Evolutionary conservation across 2,113 vertebrate genomes (phyloP).

Genomic region (Monopterus albus): DNA sequence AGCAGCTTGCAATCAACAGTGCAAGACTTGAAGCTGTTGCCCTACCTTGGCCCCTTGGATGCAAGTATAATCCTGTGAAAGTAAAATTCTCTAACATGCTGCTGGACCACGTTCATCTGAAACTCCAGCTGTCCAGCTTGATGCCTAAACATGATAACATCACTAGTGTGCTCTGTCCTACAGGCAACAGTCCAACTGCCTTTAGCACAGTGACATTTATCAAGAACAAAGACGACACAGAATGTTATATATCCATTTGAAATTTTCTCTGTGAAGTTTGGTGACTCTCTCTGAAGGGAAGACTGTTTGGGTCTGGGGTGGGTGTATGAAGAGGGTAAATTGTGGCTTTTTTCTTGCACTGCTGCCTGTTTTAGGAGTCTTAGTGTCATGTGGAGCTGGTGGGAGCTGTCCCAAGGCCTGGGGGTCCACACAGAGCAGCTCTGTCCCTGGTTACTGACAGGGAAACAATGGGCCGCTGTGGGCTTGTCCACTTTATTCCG

Average conservation of each 20-base stretch:
- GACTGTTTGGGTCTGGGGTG: conserved; percentile 14
- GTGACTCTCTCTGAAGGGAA: conserved; percentile 14
- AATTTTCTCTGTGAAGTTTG: conserved; percentile 11
- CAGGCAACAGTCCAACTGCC: background rate
- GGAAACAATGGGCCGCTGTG: conserved; percentile 78
- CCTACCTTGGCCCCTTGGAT: background rate
- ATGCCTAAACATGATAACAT: background rate
- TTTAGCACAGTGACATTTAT: conserved; percentile 28
- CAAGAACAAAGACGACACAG: conserved; percentile 22
- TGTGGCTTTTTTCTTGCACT: conserved; percentile 56
- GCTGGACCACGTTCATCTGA: background rate
- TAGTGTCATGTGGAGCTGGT: conserved; percentile 76
- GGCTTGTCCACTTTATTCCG: conserved; percentile 38
- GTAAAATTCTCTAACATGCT: conserved; percentile 9
- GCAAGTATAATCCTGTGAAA: conserved; percentile 13
- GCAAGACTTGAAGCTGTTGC: conserved; percentile 3
- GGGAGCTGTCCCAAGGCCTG: conserved; percentile 80
- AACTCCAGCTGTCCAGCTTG: conserved; percentile 21
- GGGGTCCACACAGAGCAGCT: conserved; percentile 75
- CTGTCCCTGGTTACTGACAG: conserved; percentile 74
- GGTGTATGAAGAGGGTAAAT: conserved; percentile 29
- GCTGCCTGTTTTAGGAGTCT: conserved; percentile 48
- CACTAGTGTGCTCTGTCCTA: background rate
- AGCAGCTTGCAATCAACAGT: background rate
- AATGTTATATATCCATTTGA: conserved; percentile 13